phyloP scores from a whole-genome alignment of 2,113 vertebrate species.

The Merops nubicus region DNA sequence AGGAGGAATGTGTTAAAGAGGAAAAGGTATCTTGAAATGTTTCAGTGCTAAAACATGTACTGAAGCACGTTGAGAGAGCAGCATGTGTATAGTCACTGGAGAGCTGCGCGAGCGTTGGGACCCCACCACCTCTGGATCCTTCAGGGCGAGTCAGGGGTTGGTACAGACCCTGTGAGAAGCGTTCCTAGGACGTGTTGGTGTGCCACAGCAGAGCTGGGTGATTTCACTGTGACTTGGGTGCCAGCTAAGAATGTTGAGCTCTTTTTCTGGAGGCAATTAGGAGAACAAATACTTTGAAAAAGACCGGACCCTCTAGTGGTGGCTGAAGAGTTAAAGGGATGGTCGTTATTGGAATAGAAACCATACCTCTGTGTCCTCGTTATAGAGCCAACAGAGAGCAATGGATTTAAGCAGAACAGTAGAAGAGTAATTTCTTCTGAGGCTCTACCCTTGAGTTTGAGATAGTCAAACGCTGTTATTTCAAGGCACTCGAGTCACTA shows the following conservation, averaged over 20 bases:
- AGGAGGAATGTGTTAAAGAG: constrained; percentile 34
- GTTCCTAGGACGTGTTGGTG: neutral
- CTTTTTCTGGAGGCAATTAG: neutral
- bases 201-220: neutral
- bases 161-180: neutral
- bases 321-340: neutral
- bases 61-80: neutral
- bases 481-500: neutral
- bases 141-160: neutral
- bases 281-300: neutral
- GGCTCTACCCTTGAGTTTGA: neutral
- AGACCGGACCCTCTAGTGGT: neutral
- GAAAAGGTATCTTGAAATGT: constrained; percentile 61
- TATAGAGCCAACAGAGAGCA: too few species aligned
- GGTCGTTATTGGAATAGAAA: neutral
- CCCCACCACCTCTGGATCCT: neutral
- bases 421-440: neutral
- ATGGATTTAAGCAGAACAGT: neutral
- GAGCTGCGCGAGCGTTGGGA: neutral
- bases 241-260: neutral
- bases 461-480: neutral
- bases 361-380: neutral
- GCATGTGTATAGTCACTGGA: rapidly evolving
- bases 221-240: rapidly evolving
- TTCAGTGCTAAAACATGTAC: neutral